Evolutionary conservation across 2,888 invertebrate species (phyloP), one percentile per base, ranked within the genome.

Genomic region (Glomeris marginata): DNA sequence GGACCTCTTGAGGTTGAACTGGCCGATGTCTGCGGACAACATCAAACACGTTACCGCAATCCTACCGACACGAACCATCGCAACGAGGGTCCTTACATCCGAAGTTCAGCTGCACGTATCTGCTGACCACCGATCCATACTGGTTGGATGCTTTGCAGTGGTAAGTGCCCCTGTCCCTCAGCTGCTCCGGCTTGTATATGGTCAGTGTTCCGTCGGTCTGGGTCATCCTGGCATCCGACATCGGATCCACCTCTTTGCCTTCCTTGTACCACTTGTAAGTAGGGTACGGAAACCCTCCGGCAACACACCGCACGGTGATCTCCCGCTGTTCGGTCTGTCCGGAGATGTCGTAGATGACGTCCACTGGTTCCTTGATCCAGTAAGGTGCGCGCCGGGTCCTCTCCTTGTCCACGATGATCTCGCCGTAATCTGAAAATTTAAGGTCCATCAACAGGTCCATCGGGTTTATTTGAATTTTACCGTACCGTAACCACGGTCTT

Each of bases 111-210:
- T 81, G 75, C 0, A 88, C 85, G 59, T 84, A 87, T 64, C 88
- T 85, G 1, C 92, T 92, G 34, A 86, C 74, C 49, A 94, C 80
- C 10, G 81, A 78, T 2, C 95, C 95, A 71, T 78, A 91, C 62
- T 77, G 75, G 67, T 95, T 95, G n/a, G 77, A 72, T 2, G 92
- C 92, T 59, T 82, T 80, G 63, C 95, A 95, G 62, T 92, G 90
- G 67, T 92, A 95, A 15, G 80, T 77, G 0, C 91, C 87, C 63
- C 85, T 77, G 64, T 95, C 91, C 50, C 72, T 71, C 55, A 77
- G 77, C 64, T 75, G 80, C 60, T 83, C 79, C 1, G 94, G 92
- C 60, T 80, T 76, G 58, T 81, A 79, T 52, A 95, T 91, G 59
- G 90, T 86, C 8, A 95, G 71, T 54, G 82, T 82, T 22, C 95